Base-by-base conservation (phyloP, 53 echinoderm and acorn worm species). In the Pentamera pediparva region DNA sequence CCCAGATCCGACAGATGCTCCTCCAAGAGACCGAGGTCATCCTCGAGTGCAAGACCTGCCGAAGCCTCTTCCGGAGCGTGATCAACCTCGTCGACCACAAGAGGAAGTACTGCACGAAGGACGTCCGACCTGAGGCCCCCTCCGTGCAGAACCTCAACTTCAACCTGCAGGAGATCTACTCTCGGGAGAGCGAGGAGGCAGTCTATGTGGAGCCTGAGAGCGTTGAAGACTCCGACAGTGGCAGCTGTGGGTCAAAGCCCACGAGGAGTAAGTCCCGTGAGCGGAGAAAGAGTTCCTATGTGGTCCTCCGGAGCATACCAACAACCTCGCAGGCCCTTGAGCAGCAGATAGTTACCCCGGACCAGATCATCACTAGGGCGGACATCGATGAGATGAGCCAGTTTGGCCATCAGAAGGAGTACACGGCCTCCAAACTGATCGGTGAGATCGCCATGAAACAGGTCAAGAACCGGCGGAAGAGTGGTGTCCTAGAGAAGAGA, bases 51-150 rank as follows among this genome's bases (percentile, higher is more conserved):
- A 78, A 85, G 10, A 77, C 83, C 0, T 95, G 95, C 64, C 90
- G 90, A 31, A 87, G 78, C 54, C 80, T 95, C 18, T 95, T 95
- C 63, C 78, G 95, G 28, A 87, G 90, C 24, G 79, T 95, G 64
- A 69, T 85, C 40, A 95, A 95, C 62, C 90, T 95, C 65, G 73
- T 95, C 5, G 95, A 95, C 39, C 95, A 95, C 63, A 95, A 95
- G 70, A 84, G 78, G 65, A 70, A 79, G 54, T 93, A 85, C 74
- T 95, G 95, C 69, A 82, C 76, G 26, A 78, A 65, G 29, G 30
- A 39, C 32, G 35, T 53, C 0, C 56, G 62, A 22, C 51, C 73
- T 20, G 73, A 72, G 4, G n/a, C 27, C 10, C 17, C 24, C 25
- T 64, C 76, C 1, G 35, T 67, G 9, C 75, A 82, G 56, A 50